Conservation (phyloP, 2,797 vertebrate species). For the Cyprinodon diabolis region DNA sequence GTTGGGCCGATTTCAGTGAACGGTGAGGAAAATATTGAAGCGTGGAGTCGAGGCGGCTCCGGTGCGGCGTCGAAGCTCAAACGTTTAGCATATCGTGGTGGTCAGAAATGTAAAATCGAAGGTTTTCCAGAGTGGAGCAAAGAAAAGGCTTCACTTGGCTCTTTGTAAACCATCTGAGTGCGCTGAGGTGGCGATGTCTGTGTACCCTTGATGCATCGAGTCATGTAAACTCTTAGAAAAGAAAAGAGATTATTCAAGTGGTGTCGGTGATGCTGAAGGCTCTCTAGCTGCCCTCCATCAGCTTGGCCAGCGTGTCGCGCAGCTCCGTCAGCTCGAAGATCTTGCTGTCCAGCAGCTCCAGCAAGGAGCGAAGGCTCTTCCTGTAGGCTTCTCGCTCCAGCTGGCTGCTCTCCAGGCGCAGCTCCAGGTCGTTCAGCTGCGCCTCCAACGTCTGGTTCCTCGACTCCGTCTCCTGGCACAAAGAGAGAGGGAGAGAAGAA, state of each 20-base stretch:
- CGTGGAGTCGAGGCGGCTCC: slow-evolving; percentile 5
- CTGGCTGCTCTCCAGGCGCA: slow-evolving; percentile 91
- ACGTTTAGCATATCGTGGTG: slow-evolving; percentile 3
- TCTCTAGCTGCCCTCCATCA: slow-evolving; percentile 91
- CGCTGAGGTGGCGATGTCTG: slow-evolving; percentile 24
- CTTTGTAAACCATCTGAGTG: slow-evolving; percentile 60
- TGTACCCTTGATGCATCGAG: slow-evolving; percentile 46
- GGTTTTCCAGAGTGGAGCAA: slow-evolving; percentile 35
- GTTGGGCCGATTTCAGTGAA: slow-evolving; percentile 19
- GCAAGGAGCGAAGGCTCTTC: slow-evolving; percentile 92
- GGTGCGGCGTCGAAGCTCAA: slow-evolving; percentile 11
- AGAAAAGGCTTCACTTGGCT: slow-evolving; percentile 58
- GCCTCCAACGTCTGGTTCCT: slow-evolving; percentile 90
- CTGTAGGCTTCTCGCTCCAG: slow-evolving; percentile 89
- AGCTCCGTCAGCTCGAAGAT: slow-evolving; percentile 97
- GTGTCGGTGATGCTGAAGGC: slow-evolving; percentile 18
- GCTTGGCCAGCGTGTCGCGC: slow-evolving; percentile 91
- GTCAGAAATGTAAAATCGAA: not conserved
- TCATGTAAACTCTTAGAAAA: slow-evolving; percentile 50
- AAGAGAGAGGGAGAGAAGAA: not conserved
- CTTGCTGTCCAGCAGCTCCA: slow-evolving; percentile 95
- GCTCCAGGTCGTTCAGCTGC: slow-evolving; percentile 90
- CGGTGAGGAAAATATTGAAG: slow-evolving; percentile 8
- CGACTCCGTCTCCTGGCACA: slow-evolving; percentile 87
- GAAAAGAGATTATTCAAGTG: slow-evolving; percentile 57